Percentiles rank a stretch among this genome's conserved stretches.
phyloP scores from a whole-genome alignment of 2,797 vertebrate genomes.

The Vespertilio murinus region DNA sequence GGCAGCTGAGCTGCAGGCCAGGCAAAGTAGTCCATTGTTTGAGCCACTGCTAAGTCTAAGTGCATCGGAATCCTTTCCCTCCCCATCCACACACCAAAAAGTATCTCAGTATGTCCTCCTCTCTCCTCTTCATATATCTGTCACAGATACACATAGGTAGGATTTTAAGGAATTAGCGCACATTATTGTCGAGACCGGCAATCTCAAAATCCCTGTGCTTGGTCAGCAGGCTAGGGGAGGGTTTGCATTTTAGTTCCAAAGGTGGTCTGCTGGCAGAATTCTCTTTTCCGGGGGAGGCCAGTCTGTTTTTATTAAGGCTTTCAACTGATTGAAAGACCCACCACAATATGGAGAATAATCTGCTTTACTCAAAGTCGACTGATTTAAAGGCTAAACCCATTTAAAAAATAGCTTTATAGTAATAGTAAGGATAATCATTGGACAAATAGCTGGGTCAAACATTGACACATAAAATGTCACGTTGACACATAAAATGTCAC shows the following conservation, averaged over 20 bases:
- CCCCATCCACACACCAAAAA: neutral
- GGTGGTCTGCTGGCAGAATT: neutral
- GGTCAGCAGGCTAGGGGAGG: neutral
- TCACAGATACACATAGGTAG: neutral
- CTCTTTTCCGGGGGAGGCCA: neutral
- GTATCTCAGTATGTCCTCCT: neutral
- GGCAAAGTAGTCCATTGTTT: fast-evolving
- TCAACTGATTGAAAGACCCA: no score
- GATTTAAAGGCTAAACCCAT: neutral
- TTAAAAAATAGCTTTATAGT: neutral
- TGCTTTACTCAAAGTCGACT: neutral
- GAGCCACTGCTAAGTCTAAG: fast-evolving
- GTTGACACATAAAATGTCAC: neutral
- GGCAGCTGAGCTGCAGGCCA: fast-evolving
- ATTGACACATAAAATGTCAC: neutral
- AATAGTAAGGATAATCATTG: neutral
- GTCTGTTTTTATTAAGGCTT: neutral
- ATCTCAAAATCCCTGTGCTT: neutral
- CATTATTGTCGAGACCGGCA: fast-evolving
- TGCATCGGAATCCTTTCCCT: neutral
- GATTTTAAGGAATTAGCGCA: neutral
- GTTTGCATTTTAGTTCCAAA: neutral
- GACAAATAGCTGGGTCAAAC: neutral
- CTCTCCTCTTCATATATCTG: neutral
- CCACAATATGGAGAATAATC: neutral